These are phyloP conservation scores for Micromussa lordhowensis DNA, from an alignment of 92 coral and sea anemone species.

Conservation along the genomic window DNA sequence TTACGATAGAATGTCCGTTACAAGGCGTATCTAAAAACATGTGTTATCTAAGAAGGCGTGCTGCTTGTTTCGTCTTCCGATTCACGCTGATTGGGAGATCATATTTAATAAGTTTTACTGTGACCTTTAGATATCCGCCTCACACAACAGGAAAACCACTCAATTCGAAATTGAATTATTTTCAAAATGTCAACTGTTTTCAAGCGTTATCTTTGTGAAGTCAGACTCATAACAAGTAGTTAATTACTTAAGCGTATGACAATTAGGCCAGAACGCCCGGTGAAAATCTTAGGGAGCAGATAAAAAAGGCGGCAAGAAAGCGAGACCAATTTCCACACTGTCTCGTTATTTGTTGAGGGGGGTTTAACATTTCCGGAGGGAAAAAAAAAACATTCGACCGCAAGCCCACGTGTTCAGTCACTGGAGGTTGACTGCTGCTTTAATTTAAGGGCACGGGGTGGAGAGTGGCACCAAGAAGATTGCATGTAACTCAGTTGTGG, in stretches of 20 bases:
- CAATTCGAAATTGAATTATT: not conserved
- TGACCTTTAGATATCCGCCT: slow-evolving; percentile 4
- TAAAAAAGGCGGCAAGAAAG: not conserved
- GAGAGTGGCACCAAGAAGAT: not conserved
- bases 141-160: slow-evolving; percentile 4
- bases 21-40: not conserved
- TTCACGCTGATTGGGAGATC: not conserved
- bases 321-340: not conserved
- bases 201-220: slow-evolving; percentile 8
- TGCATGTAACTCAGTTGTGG: too few species aligned
- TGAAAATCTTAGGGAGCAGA: not conserved
- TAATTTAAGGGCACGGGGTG: not conserved
- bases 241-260: slow-evolving; percentile 11
- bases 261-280: not conserved
- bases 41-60: not conserved
- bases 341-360: not conserved
- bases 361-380: not conserved
- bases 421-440: too few species aligned
- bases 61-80: not conserved
- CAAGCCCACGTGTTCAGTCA: not conserved
- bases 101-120: not conserved
- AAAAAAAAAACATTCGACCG: not conserved
- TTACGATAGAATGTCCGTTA: not conserved
- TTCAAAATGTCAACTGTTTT: not conserved
- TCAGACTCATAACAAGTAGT: not conserved